Evolutionary conservation across 2,797 vertebrate genomes (phyloP), one percentile per base, ranked within the genome.

Genomic region (Agapornis canus): DNA sequence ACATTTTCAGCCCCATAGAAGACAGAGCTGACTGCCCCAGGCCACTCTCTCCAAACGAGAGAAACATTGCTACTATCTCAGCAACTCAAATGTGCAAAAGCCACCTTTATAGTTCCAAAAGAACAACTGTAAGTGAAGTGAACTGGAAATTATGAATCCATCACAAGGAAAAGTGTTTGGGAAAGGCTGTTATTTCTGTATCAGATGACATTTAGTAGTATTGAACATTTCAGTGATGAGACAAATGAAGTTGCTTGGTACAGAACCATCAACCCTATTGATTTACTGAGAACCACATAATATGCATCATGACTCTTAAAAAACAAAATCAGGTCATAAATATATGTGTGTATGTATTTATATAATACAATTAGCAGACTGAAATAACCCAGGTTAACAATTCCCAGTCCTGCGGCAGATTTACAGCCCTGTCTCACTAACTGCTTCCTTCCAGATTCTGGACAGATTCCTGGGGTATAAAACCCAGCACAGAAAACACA

Each of bases 381-480:
- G 82, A 97, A 97, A 94, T 94, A 96, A 94, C 95, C 93, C 86
- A 93, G 93, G 90, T 97, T 97, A 97, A 95, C 95, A 97, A 96
- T 95, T 96, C 93, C 96, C 96, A 97, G 89, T 92, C 94, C 91
- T 95, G 79, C 5, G 0, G 76, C 87, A 97, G 96, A 97, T 97
- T 97, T 97, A 97, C 96, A 93, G 78, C 91, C 89, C 90, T 94
- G 95, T 96, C 94, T 91, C 59, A 51, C 85, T 94, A 96, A 96
- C 94, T 77, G 92, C 76, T 96, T 97, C 96, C 96, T 96, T 96
- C 91, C 93, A 96, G 89, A 85, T 96, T 94, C 96, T 95, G 88
- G 71, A 93, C 93, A 94, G 97, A 97, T 96, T 97, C 92, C 95
- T 96, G 92, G 88, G 95, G 91, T 95, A 95, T 82, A 76, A 96